Evolutionary conservation across 2,113 vertebrate species (phyloP), one percentile per base, ranked within the genome.

Genomic region (Microcebus jonahi): DNA sequence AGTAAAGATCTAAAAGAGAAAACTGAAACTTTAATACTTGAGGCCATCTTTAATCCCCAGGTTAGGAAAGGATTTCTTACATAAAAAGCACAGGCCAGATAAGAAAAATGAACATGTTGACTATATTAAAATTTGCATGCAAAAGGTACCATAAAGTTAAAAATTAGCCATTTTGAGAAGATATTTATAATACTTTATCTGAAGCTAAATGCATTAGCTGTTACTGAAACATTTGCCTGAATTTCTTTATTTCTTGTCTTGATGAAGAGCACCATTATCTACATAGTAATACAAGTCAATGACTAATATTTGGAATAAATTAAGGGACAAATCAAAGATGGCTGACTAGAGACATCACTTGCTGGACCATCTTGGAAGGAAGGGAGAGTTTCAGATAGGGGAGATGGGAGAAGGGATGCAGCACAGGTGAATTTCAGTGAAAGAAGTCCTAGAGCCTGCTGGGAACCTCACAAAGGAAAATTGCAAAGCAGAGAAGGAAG

Each of bases 161-260:
- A 95, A 86, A 45, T 90, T 50, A 80, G 45, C 10, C 29, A 85
- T 84, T 95, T 71, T 86, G 59, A 95, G 25, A 89, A 96, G 53
- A 77, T 61, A 18, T 67, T 96, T 95, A 83, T 9, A 45, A 81
- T 39, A 96, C 1, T 53, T 71, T 71, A 70, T 81, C 83, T 85
- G 45, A 91, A 79, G 45, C 8, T 85, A 23, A 95, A 68, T 34
- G 76, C 31, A 34, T 81, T 88, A 76, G 80, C 59, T 76, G 42
- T 91, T 95, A n/a, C 27, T 85, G 31, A 88, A 82, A 95, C 86
- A 63, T 55, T 11, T 80, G 34, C 5, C 50, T 79, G 13, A 61
- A 81, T 85, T 87, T 73, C 36, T 88, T 95, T 68, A 71, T 90
- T 85, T 86, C n/a, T 7, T 81, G 15, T 81, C 11, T 70, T 20